Evolutionary conservation across 2,888 invertebrate genomes (phyloP), one percentile per base, ranked within the genome.

Genomic region (Scaptomyza reducta): DNA sequence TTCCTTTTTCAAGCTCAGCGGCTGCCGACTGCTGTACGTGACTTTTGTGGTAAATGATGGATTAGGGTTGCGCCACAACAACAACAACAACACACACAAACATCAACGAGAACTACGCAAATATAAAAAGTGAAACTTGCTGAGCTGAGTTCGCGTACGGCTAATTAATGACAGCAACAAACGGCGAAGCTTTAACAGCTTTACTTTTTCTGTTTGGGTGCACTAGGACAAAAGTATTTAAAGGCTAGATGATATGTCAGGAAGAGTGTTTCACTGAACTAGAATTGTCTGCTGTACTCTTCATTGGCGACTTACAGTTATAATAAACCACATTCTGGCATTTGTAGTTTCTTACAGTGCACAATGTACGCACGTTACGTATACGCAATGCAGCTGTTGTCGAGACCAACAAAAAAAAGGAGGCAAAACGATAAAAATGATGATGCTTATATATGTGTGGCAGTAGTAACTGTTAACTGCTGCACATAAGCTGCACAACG

Each of bases 41-140:
- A 85, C 85, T 85, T 85, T 81, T 84, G 81, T 70, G 72, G 69
- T 60, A 80, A 84, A 81, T 87, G 87, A 87, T 82, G 87, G 87
- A 85, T 85, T 87, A 84, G 77, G 63, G 78, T 75, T 64, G 74
- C 14, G 4, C 40, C 16, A 16, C 10, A 40, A 16, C 46, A 40
- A 27, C 40, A 49, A 45, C 31, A 6, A 35, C 18, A 50, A 16
- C 14, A 22, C 13, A 13, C 6, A 27, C 6, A 38, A 45, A 27
- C 4, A 27, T 11, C 35, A 46, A 25, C 11, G 44, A 29, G 18
- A 60, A 49, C 49, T n/a, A 33, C 18, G 18, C 49, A 18, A 33
- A 11, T n/a, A 33, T 35, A 66, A 81, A 84, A 88, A 88, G 88
- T 88, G 84, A 88, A 84, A 88, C 81, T 86, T 69, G 69, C 65